phyloP scores from a whole-genome alignment of 2,113 vertebrate species.

The Xenopus laevis region DNA sequence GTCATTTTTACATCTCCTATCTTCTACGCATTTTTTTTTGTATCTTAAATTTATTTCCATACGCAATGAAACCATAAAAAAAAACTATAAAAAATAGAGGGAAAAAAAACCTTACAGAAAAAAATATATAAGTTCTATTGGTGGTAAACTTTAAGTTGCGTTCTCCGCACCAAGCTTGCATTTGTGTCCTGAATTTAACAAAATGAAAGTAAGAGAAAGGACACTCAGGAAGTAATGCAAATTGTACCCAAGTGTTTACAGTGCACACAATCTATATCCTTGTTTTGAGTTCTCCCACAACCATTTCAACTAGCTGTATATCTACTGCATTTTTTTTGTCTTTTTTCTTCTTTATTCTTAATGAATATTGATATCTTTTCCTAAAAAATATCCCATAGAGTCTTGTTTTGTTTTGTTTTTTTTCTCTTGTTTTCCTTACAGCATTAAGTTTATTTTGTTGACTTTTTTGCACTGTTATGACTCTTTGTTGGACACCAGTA shows the following conservation, averaged over 20 bases:
- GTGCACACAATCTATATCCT: constrained; percentile 18
- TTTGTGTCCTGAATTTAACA: constrained; percentile 38
- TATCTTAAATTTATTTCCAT: constrained; percentile 33
- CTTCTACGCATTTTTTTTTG: constrained; percentile 17
- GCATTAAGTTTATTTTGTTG: constrained; percentile 30
- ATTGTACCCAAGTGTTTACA: constrained; percentile 25
- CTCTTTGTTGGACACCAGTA: constrained; percentile 15
- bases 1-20: not conserved
- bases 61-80: constrained; percentile 20
- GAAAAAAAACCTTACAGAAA: not conserved
- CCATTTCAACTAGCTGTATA: constrained; percentile 22
- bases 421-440: constrained; percentile 21
- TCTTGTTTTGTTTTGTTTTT: constrained; percentile 21
- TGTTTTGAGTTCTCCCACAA: constrained; percentile 24
- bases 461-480: constrained; percentile 18
- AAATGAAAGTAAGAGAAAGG: constrained; percentile 1
- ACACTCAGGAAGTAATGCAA: constrained; percentile 13
- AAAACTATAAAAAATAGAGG: constrained; percentile 17
- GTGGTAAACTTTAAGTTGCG: constrained; percentile 5
- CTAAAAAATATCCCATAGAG: constrained; percentile 25
- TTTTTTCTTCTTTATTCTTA: constrained; percentile 25
- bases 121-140: constrained; percentile 17
- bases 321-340: constrained; percentile 10
- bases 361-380: constrained; percentile 26
- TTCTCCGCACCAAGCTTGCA: constrained; percentile 19